Base-by-base conservation (phyloP, 2,888 invertebrate genomes). In the Calameuta idolon region DNA sequence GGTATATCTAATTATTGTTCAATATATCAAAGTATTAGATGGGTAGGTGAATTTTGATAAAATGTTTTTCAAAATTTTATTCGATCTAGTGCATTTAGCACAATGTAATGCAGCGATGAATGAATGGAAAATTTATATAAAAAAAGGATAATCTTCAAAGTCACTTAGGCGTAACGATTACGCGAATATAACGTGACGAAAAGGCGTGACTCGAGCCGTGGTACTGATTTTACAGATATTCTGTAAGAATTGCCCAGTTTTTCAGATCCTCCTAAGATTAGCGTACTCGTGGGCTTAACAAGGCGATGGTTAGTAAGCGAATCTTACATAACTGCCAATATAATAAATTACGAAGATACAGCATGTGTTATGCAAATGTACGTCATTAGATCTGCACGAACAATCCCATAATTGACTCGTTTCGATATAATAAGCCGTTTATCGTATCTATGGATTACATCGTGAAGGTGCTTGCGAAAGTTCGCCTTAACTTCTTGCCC, bases 391-490 rank as follows among this genome's bases (percentile, higher is more conserved):
- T 69, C 74, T 75, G 78, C 76, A 78, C 80, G 83, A 85, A 86
- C 85, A 85, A 83, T 85, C 81, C 82, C 81, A 77, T 81, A 76
- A 84, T 82, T 80, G 82, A 83, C 80, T 79, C 75, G 74, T 74
- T 74, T n/a, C 74, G 74, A 76, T 79, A 74, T 82, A 81, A 83
- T 80, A 81, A 82, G 81, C 82, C 81, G 81, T 84, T 85, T 73
- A 9, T 34, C 73, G 15, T 68, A 74, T 34, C 31, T 30, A 30
- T 35, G 34, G 9, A 73, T 68, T 55, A 55, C 9, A 55, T 55
- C 55, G 55, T 55, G 55, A 23, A 23, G 55, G 55, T 23, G 55
- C 23, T 55, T 55, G 55, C 55, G 55, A 55, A 55, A 55, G 55
- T 55, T 9, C 23, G 55, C 23, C 77, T 75, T 78, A 78, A 82